Conservation (phyloP, 2,113 vertebrate genomes). For the Cariama cristata region DNA sequence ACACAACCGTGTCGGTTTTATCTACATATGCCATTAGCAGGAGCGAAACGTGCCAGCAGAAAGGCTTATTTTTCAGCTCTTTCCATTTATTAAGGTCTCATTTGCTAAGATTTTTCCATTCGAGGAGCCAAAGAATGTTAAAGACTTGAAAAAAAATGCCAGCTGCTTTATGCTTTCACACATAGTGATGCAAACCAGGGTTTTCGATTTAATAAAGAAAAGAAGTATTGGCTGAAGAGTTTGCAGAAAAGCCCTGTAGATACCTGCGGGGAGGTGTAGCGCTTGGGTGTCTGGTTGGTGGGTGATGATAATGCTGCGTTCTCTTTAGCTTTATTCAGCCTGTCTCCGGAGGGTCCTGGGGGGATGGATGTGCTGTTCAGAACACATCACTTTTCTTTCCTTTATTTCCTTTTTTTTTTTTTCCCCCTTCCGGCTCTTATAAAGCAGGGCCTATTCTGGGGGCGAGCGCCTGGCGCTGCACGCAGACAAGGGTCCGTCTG, state of each 20-base stretch:
- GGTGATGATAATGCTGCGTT: rapidly evolving
- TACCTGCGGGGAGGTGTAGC: not conserved
- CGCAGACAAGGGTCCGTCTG: not conserved
- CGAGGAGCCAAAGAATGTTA: slow-evolving; percentile 42
- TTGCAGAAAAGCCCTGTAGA: rapidly evolving
- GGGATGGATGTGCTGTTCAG: not conserved
- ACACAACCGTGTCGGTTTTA: not conserved
- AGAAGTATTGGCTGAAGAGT: not conserved
- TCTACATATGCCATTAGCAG: not conserved
- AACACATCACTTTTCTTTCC: not conserved
- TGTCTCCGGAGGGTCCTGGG: rapidly evolving
- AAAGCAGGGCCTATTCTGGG: not conserved
- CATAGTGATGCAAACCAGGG: not conserved
- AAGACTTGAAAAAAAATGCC: not conserved
- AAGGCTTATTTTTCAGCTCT: slow-evolving; percentile 28
- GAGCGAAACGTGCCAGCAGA: not conserved
- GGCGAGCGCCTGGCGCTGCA: rapidly evolving
- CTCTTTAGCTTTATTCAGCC: not conserved
- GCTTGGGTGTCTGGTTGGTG: not conserved
- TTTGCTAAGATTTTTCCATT: slow-evolving; percentile 60
- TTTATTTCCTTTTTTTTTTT: not conserved
- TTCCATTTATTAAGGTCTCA: slow-evolving; percentile 50
- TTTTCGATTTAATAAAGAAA: not conserved
- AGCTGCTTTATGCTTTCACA: not conserved
- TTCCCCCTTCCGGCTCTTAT: not conserved